Conservation (phyloP, 2,888 invertebrate genomes). For the Belgica antarctica region DNA sequence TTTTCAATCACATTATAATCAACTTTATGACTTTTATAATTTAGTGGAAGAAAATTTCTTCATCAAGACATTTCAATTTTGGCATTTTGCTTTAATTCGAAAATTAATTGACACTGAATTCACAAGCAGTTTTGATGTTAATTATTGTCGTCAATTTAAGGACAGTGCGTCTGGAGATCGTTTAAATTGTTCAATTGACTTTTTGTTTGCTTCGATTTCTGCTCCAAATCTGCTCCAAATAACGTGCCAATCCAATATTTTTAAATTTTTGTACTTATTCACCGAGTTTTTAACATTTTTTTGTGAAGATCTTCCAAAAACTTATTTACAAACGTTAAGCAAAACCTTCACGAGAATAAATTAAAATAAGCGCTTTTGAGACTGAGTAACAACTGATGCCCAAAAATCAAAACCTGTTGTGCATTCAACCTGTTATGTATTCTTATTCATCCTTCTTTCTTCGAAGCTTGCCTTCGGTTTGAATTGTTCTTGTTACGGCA, state of each 20-base stretch:
- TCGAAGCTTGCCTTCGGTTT: conserved; percentile 84
- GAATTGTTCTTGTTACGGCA: conserved; percentile 85
- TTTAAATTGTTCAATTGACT: background rate
- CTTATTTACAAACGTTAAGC: background rate
- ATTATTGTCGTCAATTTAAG: background rate
- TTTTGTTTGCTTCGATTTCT: background rate
- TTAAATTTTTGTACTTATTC: background rate
- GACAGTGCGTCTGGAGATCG: background rate
- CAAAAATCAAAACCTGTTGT: background rate
- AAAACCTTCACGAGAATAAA: background rate
- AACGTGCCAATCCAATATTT: background rate
- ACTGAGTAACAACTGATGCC: background rate
- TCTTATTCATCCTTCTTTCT: conserved; percentile 75
- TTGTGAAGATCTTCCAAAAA: background rate
- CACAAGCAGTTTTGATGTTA: background rate
- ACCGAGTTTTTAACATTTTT: background rate
- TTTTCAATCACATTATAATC: conserved; percentile 18
- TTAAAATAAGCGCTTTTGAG: background rate
- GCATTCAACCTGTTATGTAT: conserved; percentile 5
- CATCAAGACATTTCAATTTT: background rate
- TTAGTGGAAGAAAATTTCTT: conserved; percentile 2
- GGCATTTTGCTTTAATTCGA: background rate
- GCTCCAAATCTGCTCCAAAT: too few relatives aligned
- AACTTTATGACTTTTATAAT: conserved; percentile 25
- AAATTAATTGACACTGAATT: background rate